A percentile compares a stretch with the other conserved stretches of the same genome.
Evolutionary conservation across 2,113 vertebrate species (phyloP).

Genomic region (Cnemophilus loriae): DNA sequence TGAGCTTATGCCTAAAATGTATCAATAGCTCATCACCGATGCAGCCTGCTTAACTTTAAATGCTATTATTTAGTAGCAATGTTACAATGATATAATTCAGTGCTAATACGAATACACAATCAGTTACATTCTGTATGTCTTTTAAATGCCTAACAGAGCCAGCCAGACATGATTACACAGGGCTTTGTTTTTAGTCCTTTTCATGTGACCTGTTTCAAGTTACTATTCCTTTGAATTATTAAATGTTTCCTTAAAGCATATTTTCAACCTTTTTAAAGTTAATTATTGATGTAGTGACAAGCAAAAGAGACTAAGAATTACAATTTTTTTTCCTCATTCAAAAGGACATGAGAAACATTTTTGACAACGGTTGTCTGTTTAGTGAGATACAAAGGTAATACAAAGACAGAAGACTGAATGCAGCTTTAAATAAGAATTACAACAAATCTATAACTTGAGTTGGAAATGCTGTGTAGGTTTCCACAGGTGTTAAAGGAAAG

Average conservation of each 20-base stretch:
- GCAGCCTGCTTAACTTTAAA: background rate
- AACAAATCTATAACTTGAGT: constrained; percentile 35
- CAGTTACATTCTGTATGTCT: background rate
- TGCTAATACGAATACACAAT: background rate
- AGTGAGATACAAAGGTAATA: constrained; percentile 59
- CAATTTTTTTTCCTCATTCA: constrained; percentile 43
- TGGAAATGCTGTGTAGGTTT: constrained; percentile 60
- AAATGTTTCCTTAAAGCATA: constrained; percentile 73
- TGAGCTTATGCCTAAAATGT: background rate
- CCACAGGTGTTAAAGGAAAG: constrained; percentile 60
- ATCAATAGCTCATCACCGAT: background rate
- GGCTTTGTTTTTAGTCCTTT: constrained; percentile 66
- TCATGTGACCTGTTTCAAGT: constrained; percentile 67
- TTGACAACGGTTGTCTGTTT: constrained; percentile 61
- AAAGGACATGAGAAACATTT: constrained; percentile 47
- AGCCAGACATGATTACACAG: background rate
- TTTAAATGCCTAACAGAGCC: background rate
- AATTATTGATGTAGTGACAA: constrained; percentile 75
- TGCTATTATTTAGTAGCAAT: background rate
- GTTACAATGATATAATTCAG: background rate
- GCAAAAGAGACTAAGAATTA: constrained; percentile 58
- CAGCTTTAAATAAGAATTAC: constrained; percentile 55
- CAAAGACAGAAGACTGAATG: constrained; percentile 40
- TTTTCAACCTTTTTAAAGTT: constrained; percentile 66
- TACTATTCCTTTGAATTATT: constrained; percentile 75